Percentiles rank a stretch among this genome's conserved stretches.
Conservation (phyloP, 2,888 invertebrate species). For the Agriotes lineatus region DNA sequence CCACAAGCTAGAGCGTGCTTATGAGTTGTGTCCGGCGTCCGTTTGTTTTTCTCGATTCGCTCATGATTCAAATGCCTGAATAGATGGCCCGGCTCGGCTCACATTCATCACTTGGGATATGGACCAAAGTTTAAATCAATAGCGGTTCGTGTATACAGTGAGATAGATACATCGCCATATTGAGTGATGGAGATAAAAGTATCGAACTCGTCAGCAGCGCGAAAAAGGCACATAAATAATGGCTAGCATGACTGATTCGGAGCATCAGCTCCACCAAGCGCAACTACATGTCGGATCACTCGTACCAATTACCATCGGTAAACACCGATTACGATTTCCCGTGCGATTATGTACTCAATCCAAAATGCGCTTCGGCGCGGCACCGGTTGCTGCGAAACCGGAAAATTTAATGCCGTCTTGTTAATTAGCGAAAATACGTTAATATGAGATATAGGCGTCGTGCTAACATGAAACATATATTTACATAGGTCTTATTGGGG, state of each 20-base stretch:
- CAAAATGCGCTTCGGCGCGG: not conserved
- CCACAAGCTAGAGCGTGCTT: slow-evolving; percentile 60
- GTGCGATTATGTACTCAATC: slow-evolving; percentile 13
- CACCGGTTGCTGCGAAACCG: slow-evolving; percentile 9
- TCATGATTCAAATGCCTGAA: slow-evolving; percentile 61
- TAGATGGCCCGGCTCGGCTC: slow-evolving; percentile 60
- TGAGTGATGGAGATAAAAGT: slow-evolving; percentile 62
- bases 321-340: slow-evolving; percentile 35
- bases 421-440: slow-evolving; percentile 47
- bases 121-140: slow-evolving; percentile 65
- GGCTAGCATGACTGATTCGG: slow-evolving; percentile 23
- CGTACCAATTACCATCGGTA: slow-evolving; percentile 41
- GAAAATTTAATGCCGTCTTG: slow-evolving; percentile 41
- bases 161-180: slow-evolving; percentile 60
- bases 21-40: slow-evolving; percentile 61
- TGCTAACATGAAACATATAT: slow-evolving; percentile 41
- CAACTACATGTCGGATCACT: slow-evolving; percentile 27
- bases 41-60: slow-evolving; percentile 61
- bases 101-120: slow-evolving; percentile 63
- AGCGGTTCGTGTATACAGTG: slow-evolving; percentile 59
- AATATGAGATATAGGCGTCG: slow-evolving; percentile 46
- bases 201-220: slow-evolving; percentile 59
- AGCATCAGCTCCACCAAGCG: slow-evolving; percentile 8
- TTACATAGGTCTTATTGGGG: slow-evolving; percentile 47
- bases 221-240: slow-evolving; percentile 58